Evolutionary conservation across 2,888 invertebrate genomes (phyloP).

Genomic region (Drosophila kuntzei): DNA sequence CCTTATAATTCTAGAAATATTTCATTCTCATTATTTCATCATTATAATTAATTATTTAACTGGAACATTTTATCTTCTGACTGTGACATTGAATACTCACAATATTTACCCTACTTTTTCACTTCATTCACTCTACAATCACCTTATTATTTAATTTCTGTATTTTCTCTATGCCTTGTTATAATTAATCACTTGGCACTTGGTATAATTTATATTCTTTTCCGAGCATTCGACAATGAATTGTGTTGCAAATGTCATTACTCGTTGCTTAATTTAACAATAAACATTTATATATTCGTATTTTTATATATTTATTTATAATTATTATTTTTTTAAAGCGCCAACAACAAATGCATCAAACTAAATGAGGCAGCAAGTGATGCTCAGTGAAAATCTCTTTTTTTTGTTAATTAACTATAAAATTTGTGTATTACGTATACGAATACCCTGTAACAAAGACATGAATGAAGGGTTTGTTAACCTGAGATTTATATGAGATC

Average conservation of each 20-base stretch:
- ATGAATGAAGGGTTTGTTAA: background rate
- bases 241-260: constrained; percentile 18
- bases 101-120: background rate
- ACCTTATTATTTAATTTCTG: constrained; percentile 19
- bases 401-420: constrained; percentile 64
- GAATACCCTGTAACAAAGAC: constrained; percentile 28
- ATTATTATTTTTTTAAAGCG: constrained; percentile 17
- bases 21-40: background rate
- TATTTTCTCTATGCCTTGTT: constrained; percentile 20
- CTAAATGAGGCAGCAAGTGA: constrained; percentile 24
- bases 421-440: constrained; percentile 66
- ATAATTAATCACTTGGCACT: constrained; percentile 48
- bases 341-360: constrained; percentile 16
- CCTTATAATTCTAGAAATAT: no score
- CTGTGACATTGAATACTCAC: background rate
- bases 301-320: constrained; percentile 18
- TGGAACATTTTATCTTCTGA: background rate
- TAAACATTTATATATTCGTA: constrained; percentile 12
- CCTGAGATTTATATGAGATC: background rate
- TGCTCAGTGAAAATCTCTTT: constrained; percentile 51
- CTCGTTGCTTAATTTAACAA: constrained; percentile 23
- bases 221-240: constrained; percentile 35
- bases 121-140: background rate
- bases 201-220: constrained; percentile 3
- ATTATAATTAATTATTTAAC: background rate